Evolutionary conservation across 2,113 vertebrate species (phyloP), one percentile per base, ranked within the genome.

Genomic region (Myrmecophaga tridactyla): DNA sequence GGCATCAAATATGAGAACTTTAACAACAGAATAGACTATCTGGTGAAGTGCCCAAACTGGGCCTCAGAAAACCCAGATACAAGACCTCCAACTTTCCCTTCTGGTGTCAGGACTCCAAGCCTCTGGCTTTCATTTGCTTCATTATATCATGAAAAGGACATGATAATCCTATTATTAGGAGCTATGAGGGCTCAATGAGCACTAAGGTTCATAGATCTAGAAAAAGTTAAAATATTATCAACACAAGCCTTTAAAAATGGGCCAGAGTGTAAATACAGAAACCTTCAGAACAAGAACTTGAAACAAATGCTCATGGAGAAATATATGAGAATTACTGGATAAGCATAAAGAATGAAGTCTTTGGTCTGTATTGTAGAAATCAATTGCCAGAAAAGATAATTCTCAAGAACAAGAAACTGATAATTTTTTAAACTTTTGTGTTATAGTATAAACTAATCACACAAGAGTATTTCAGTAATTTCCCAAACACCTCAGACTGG

Each of bases 271-370:
- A 27, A 78, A 77, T 36, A 41, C 20, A 76, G n/a, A 41, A 41
- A 27, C 12, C 29, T 43, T 94, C 63, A 65, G 5, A 63, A 67
- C 36, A 86, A 93, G 69, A 86, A 21, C 78, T 62, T 51, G 41
- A 76, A 41, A 85, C 25, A 43, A 56, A 56, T 18, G 53, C 58
- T 90, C 62, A 65, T 13, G 41, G 39, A 89, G 41, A 86, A 94
- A 73, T 34, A 72, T 20, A n/a, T 7, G 1, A 63, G 41, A 43
- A 87, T 80, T 73, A 36, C 18, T 36, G 7, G 27, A 63, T 51
- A 48, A 93, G 41, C 15, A 63, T 60, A 76, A 84, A 89, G 36
- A 96, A 92, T 58, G n/a, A 70, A 86, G 36, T 48, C 14, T 92
- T 81, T 86, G 73, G 48, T 75, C 65, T 87, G 29, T 6, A 5